Conservation (phyloP, 2,113 vertebrate genomes). For the Indicator indicator region DNA sequence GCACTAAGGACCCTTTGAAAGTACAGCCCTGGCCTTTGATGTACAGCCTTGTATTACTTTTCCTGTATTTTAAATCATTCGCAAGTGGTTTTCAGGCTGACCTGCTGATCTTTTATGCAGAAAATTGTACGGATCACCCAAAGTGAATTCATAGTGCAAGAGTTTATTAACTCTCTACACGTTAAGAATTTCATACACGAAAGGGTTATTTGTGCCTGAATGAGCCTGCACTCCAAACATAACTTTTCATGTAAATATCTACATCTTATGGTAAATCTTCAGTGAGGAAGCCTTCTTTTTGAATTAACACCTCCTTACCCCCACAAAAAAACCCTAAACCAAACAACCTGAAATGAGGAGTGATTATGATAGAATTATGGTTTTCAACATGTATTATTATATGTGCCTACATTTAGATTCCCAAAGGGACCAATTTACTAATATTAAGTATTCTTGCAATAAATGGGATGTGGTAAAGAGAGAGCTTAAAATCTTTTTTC, state of each 20-base stretch:
- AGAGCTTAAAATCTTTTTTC: neutral
- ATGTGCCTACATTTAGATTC: slow-evolving; percentile 75
- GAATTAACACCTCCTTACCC: slow-evolving; percentile 7
- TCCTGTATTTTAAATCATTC: slow-evolving; percentile 52
- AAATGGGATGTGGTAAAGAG: slow-evolving; percentile 66
- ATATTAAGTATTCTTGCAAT: slow-evolving; percentile 71
- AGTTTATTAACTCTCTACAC: slow-evolving; percentile 63
- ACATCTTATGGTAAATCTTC: slow-evolving; percentile 56
- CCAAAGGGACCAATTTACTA: slow-evolving; percentile 84
- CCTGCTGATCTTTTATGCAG: slow-evolving; percentile 63
- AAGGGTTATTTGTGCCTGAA: slow-evolving; percentile 72
- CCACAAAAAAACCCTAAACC: neutral
- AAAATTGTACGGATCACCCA: slow-evolving; percentile 67
- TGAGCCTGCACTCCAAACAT: slow-evolving; percentile 58
- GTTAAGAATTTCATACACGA: slow-evolving; percentile 54
- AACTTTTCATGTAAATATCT: slow-evolving; percentile 77
- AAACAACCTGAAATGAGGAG: slow-evolving; percentile 60
- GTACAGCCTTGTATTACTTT: slow-evolving; percentile 39
- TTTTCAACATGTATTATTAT: slow-evolving; percentile 71
- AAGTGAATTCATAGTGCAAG: slow-evolving; percentile 63
- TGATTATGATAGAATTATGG: slow-evolving; percentile 76
- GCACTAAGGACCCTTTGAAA: slow-evolving; percentile 16
- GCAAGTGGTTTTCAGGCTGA: slow-evolving; percentile 52
- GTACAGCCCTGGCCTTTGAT: slow-evolving; percentile 35
- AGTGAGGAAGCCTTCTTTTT: slow-evolving; percentile 58